These are phyloP conservation scores for Saccostrea echinata DNA, from an alignment of 1,140 invertebrate genomes.

Conservation along the genomic window DNA sequence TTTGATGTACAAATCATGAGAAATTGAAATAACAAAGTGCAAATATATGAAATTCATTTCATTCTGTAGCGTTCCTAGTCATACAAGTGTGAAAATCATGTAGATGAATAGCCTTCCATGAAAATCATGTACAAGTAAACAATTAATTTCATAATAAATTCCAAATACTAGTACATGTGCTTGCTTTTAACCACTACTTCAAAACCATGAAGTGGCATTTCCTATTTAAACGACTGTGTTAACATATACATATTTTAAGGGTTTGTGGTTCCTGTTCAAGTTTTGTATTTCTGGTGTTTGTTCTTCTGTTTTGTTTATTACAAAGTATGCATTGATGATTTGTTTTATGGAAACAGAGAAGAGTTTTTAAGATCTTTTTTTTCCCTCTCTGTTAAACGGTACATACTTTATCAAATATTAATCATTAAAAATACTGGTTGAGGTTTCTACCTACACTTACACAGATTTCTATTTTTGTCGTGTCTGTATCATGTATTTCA, in stretches of 20 bases:
- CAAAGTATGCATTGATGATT: background rate
- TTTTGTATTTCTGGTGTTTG: background rate
- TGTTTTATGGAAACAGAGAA: background rate
- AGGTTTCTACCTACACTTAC: background rate
- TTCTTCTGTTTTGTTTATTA: background rate
- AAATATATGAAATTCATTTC: no score
- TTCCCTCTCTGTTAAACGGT: background rate
- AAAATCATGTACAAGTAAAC: no score
- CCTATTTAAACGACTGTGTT: background rate
- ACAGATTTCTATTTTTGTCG: background rate
- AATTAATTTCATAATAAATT: no score
- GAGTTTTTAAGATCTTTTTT: background rate
- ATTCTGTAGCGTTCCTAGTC: no score
- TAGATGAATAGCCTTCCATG: no score
- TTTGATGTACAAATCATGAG: no score
- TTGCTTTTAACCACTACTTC: no score
- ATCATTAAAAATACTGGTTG: background rate
- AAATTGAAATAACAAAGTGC: no score
- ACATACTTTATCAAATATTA: background rate
- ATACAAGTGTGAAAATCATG: no score
- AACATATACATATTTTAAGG: background rate
- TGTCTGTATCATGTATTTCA: background rate
- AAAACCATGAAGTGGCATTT: background rate
- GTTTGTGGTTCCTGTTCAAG: background rate
- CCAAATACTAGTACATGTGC: no score